phyloP scores from a whole-genome alignment of 2,888 invertebrate species.

The Acronicta alni region DNA sequence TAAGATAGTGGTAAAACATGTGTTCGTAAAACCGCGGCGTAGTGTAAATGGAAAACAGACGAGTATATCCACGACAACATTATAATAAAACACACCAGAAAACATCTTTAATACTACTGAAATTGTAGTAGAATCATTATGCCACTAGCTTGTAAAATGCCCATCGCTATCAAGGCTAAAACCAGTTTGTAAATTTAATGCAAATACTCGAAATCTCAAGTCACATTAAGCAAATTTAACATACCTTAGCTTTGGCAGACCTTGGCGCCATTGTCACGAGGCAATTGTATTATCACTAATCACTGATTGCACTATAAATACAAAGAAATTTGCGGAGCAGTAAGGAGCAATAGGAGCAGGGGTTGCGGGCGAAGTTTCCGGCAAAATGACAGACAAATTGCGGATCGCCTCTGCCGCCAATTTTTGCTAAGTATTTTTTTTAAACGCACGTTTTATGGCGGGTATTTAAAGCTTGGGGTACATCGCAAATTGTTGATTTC shows the following conservation, averaged over 20 bases:
- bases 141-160: constrained; percentile 36
- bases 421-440: constrained; percentile 57
- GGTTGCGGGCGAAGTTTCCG: constrained; percentile 79
- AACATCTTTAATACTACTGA: constrained; percentile 3
- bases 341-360: constrained; percentile 58
- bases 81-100: not conserved
- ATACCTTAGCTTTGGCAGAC: constrained; percentile 82
- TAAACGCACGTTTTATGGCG: constrained; percentile 23
- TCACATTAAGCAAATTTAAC: constrained; percentile 18
- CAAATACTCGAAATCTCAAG: constrained; percentile 46
- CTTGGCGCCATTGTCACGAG: constrained; percentile 80
- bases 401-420: constrained; percentile 72
- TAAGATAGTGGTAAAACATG: constrained; percentile 27
- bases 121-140: constrained; percentile 16
- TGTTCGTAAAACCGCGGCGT: constrained; percentile 22
- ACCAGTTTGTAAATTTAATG: constrained; percentile 62
- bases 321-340: constrained; percentile 49
- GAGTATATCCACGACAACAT: not conserved
- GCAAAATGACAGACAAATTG: constrained; percentile 77
- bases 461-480: constrained; percentile 4
- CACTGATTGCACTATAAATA: constrained; percentile 46
- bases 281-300: constrained; percentile 42
- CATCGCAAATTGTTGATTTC: constrained; percentile 18
- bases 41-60: constrained; percentile 13
- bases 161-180: constrained; percentile 71